These are phyloP conservation scores for Cheilosia urbana DNA, from an alignment of 2,888 invertebrate species.

Conservation along the genomic window DNA sequence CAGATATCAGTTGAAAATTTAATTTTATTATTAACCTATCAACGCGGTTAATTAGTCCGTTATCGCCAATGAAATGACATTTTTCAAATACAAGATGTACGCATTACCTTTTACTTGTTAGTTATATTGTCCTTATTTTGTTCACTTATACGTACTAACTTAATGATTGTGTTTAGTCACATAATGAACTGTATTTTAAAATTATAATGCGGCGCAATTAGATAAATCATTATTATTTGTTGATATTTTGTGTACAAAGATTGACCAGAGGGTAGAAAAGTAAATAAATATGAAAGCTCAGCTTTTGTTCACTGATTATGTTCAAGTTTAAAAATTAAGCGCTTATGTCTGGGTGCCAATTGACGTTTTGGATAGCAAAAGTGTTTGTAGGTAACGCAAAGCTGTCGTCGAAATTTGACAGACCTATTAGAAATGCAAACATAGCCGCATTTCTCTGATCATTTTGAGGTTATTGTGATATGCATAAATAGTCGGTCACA, in stretches of 20 bases:
- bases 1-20: not conserved
- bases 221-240: not conserved
- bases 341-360: too few relatives aligned
- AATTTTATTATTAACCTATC: not conserved
- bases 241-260: not conserved
- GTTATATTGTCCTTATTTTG: too few relatives aligned
- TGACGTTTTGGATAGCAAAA: not conserved
- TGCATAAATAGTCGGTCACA: too few relatives aligned
- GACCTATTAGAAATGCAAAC: not conserved
- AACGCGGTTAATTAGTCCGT: not conserved
- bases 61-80: not conserved
- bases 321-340: not conserved
- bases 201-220: not conserved
- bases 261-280: not conserved
- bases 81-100: not conserved
- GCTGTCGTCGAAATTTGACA: not conserved
- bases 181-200: not conserved
- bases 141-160: not conserved
- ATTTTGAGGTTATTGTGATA: too few relatives aligned
- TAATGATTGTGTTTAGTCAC: not conserved
- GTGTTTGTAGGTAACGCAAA: not conserved
- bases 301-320: not conserved
- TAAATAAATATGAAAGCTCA: not conserved
- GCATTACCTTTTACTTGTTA: too few relatives aligned
- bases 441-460: too few relatives aligned